Conservation (phyloP, 92 coral and sea anemone genomes). For the Siderastrea siderea region DNA sequence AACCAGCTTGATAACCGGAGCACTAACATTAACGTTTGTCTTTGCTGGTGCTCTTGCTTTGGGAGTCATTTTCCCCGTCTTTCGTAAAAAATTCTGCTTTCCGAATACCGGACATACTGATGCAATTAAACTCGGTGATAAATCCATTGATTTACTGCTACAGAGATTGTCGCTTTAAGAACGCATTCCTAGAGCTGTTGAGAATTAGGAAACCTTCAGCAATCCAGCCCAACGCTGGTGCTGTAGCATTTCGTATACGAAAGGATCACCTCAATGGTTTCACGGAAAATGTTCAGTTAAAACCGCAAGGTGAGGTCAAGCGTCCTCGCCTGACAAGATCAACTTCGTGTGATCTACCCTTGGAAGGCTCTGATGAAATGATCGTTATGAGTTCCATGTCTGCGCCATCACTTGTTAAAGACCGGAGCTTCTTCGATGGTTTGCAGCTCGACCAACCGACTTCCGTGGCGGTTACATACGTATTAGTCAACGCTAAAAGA, state of each 20-base stretch:
- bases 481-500: too few relatives aligned
- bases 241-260: too few relatives aligned
- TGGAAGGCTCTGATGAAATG: background rate
- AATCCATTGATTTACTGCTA: constrained; percentile 4
- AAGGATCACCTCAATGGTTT: too few relatives aligned
- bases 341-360: background rate
- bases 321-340: background rate
- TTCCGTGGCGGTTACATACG: background rate
- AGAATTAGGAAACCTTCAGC: background rate
- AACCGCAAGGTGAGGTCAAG: background rate
- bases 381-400: background rate
- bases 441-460: background rate
- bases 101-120: background rate
- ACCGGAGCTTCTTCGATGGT: background rate
- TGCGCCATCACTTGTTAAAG: background rate
- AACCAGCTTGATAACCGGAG: background rate
- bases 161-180: background rate
- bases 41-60: background rate
- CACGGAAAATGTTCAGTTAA: background rate
- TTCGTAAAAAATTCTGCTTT: background rate
- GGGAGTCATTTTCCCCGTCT: background rate
- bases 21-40: background rate
- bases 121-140: background rate
- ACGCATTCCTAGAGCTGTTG: background rate
- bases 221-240: too few relatives aligned